Evolutionary conservation across 2,797 vertebrate genomes (phyloP).

Genomic region (Limnodromus scolopaceus): DNA sequence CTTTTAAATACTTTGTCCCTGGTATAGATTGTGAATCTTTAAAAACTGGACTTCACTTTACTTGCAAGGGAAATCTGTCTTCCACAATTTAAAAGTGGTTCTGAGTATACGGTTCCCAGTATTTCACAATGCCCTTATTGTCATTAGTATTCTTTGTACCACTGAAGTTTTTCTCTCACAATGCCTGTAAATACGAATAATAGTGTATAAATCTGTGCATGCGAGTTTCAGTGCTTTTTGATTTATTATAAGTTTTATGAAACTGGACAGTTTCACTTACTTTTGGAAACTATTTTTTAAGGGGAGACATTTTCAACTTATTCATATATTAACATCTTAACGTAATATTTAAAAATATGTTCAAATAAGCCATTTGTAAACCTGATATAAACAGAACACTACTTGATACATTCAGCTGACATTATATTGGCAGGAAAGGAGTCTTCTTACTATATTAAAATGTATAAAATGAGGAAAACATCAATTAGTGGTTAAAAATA

Average conservation of each 20-base stretch:
- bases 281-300: neutral
- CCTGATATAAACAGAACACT: neutral
- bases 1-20: neutral
- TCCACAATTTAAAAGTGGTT: neutral
- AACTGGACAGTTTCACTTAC: neutral
- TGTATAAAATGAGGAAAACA: conserved; percentile 10
- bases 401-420: neutral
- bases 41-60: neutral
- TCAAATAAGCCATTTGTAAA: neutral
- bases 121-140: neutral
- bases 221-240: neutral
- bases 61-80: neutral
- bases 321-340: neutral
- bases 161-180: neutral
- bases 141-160: neutral
- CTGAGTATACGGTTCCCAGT: neutral
- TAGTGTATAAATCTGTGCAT: neutral
- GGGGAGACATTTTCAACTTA: conserved; percentile 3
- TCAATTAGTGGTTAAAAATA: conserved; percentile 29
- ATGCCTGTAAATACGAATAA: neutral
- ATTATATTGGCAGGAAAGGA: neutral
- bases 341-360: neutral
- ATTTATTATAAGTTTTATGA: neutral
- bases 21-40: neutral
- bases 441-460: neutral